These are phyloP conservation scores for Serilophus lunatus DNA, from an alignment of 2,113 vertebrate species.

Conservation along the genomic window DNA sequence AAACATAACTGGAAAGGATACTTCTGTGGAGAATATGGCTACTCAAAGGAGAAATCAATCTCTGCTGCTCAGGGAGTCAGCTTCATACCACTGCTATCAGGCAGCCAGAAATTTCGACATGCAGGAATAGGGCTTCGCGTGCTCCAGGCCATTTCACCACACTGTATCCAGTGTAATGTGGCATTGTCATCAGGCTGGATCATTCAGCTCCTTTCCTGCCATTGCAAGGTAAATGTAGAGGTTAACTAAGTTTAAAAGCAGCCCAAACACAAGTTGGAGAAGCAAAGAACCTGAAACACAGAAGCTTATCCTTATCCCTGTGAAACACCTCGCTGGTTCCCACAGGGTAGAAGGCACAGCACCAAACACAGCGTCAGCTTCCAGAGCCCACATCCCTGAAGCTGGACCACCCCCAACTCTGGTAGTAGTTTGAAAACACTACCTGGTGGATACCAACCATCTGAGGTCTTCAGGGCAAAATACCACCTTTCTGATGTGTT, in stretches of 20 bases:
- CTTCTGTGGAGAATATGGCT: conserved; percentile 71
- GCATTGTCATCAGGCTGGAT: background rate
- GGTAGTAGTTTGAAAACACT: background rate
- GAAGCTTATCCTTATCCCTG: background rate
- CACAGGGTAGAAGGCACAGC: background rate
- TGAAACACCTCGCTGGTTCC: background rate
- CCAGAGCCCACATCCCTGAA: background rate
- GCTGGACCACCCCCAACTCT: background rate
- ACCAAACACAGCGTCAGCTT: rapidly evolving
- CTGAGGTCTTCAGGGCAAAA: background rate
- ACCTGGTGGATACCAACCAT: background rate
- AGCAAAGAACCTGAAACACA: background rate
- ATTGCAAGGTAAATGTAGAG: background rate
- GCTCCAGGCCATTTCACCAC: background rate
- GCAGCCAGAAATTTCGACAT: conserved; percentile 51
- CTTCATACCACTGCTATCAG: conserved; percentile 51
- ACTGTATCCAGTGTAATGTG: background rate
- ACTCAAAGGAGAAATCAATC: conserved; percentile 76
- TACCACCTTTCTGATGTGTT: background rate
- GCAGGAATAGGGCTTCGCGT: conserved; percentile 47
- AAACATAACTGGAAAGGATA: conserved; percentile 75
- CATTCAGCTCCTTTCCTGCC: background rate
- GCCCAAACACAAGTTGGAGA: background rate
- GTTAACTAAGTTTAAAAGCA: background rate
- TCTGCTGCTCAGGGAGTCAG: conserved; percentile 64